A percentile compares a stretch with the other conserved stretches of the same genome.
Evolutionary conservation across 1,140 invertebrate species (phyloP).

Genomic region (Zaprionus nigranus): DNA sequence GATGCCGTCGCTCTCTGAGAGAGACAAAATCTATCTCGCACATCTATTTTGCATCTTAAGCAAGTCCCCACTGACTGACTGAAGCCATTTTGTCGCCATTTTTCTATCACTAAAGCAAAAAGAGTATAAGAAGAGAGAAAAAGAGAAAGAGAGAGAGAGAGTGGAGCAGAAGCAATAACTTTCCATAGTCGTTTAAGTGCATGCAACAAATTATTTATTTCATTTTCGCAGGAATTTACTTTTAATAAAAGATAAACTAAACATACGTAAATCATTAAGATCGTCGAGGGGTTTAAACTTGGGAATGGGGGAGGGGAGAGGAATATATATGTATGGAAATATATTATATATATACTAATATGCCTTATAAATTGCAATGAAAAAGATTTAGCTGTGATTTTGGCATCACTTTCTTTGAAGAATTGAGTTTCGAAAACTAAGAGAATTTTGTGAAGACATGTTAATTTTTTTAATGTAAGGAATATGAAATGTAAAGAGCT

Average conservation of each 20-base stretch:
- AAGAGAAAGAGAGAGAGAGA: conserved; percentile 3
- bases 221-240: conserved; percentile 77
- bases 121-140: not conserved
- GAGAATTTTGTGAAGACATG: not conserved
- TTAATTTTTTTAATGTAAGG: not conserved
- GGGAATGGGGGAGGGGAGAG: not conserved
- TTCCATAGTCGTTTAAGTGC: conserved; percentile 74
- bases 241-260: conserved; percentile 46
- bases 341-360: not conserved
- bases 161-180: conserved; percentile 30
- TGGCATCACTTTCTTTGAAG: not conserved
- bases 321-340: not conserved
- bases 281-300: not conserved
- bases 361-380: not conserved
- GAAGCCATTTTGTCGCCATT: conserved; percentile 61
- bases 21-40: not conserved
- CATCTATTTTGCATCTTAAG: conserved; percentile 26
- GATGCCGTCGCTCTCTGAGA: conserved; percentile 52
- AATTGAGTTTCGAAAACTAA: not conserved
- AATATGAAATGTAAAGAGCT: too few species aligned
- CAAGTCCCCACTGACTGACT: conserved; percentile 44
- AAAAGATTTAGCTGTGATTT: not conserved
- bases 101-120: conserved; percentile 32
- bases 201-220: conserved; percentile 81
- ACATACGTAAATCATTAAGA: conserved; percentile 10